A percentile compares a stretch with the other conserved stretches of the same genome.
These are phyloP conservation scores for Coregonus ussuriensis DNA, from an alignment of 2,797 vertebrate species.

Conservation along the genomic window DNA sequence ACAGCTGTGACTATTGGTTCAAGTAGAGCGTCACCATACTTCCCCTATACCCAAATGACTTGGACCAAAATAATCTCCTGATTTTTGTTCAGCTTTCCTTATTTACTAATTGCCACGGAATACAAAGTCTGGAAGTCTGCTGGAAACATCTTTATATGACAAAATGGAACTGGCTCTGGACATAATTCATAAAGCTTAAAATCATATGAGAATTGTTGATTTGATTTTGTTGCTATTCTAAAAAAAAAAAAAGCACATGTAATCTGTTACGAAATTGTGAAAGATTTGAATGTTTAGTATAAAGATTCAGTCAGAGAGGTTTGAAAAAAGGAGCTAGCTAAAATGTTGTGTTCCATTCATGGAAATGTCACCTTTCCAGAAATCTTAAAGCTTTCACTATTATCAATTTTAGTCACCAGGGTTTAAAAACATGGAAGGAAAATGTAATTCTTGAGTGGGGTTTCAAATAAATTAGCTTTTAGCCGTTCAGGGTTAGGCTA, in stretches of 20 bases:
- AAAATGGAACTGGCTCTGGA: background rate
- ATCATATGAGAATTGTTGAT: background rate
- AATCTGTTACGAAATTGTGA: background rate
- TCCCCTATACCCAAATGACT: slow-evolving; percentile 1
- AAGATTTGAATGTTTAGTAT: background rate
- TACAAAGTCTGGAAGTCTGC: background rate
- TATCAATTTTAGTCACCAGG: slow-evolving; percentile 9
- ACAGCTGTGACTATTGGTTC: slow-evolving; percentile 13
- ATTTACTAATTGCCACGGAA: background rate
- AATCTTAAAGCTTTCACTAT: slow-evolving; percentile 14
- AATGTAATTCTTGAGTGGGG: slow-evolving; percentile 65
- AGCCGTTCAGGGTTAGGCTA: slow-evolving; percentile 74
- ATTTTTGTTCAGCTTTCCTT: background rate
- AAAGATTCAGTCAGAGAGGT: background rate
- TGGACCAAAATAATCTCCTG: background rate
- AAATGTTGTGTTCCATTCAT: background rate
- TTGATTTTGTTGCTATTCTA: background rate
- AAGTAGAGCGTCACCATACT: slow-evolving; percentile 1
- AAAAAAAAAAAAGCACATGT: background rate
- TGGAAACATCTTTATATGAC: background rate
- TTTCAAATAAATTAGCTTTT: slow-evolving; percentile 44
- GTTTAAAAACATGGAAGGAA: slow-evolving; percentile 36
- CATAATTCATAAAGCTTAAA: background rate
- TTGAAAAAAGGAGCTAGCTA: background rate
- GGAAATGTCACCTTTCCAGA: slow-evolving; percentile 14